Conservation (phyloP, 2,797 vertebrate species). For the Rhyacichthys aspro region DNA sequence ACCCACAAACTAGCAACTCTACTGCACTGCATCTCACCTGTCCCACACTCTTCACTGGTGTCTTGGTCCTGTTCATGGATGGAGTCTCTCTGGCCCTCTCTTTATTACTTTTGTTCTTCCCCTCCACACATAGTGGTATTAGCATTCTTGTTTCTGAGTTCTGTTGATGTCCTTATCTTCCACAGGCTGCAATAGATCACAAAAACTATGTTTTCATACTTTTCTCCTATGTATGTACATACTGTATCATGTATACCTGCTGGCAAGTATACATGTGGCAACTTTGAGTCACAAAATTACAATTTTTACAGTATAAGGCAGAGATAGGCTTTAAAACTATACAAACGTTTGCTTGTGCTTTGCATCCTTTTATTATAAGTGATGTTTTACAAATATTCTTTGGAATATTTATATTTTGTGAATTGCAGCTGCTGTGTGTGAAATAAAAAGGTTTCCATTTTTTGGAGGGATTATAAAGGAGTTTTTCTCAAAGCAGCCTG, state of each 20-base stretch:
- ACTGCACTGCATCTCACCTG: slow-evolving; percentile 60
- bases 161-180: slow-evolving; percentile 66
- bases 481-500: slow-evolving; percentile 29
- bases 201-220: not conserved
- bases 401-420: slow-evolving; percentile 44
- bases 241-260: not conserved
- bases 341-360: slow-evolving; percentile 1
- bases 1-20: slow-evolving; percentile 50
- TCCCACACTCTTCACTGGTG: slow-evolving; percentile 63
- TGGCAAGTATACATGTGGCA: too few species aligned
- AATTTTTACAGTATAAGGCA: not conserved
- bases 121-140: slow-evolving; percentile 47
- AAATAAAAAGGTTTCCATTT: slow-evolving; percentile 56
- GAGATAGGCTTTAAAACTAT: not conserved
- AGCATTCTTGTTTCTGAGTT: slow-evolving; percentile 30
- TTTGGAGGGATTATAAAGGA: slow-evolving; percentile 35
- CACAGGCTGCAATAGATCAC: slow-evolving; percentile 75
- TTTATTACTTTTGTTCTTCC: slow-evolving; percentile 31
- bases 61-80: slow-evolving; percentile 63
- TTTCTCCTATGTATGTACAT: too few species aligned
- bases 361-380: slow-evolving; percentile 13
- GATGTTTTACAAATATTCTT: too few species aligned
- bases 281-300: not conserved
- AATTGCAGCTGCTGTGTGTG: slow-evolving; percentile 73
- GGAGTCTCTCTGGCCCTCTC: slow-evolving; percentile 47